Percentiles rank a stretch among this genome's conserved stretches.
Conservation (phyloP, 2,888 invertebrate genomes). For the Phasia obesa region DNA sequence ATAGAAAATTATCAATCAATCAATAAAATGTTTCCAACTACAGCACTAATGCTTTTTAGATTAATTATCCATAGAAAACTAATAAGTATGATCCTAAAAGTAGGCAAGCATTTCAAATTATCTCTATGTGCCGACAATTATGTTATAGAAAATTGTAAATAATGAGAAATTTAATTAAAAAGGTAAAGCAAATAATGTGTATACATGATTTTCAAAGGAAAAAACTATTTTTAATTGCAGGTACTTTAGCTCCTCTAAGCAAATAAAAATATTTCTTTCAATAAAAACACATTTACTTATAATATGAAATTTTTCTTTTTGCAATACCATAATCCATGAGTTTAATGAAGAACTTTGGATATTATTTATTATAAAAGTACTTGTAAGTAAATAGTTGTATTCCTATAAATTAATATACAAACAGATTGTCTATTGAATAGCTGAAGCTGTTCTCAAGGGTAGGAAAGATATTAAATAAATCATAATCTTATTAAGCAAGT, state of each 20-base stretch:
- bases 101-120: neutral
- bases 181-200: no score
- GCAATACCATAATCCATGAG: slow-evolving; percentile 22
- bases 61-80: slow-evolving; percentile 8
- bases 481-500: no score
- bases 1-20: no score
- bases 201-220: neutral
- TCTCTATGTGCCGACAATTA: slow-evolving; percentile 1
- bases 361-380: neutral
- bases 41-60: neutral
- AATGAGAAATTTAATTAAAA: neutral
- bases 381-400: no score
- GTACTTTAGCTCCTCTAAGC: neutral
- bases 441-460: no score
- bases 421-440: no score
- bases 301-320: neutral
- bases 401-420: no score
- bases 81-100: slow-evolving; percentile 10
- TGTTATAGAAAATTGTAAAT: neutral
- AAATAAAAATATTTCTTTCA: neutral
- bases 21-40: neutral
- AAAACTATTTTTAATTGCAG: neutral
- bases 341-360: slow-evolving; percentile 11
- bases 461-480: no score
- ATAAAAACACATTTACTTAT: no score